phyloP scores from a whole-genome alignment of 2,888 invertebrate species.

The Troglohyphantes excavatus region DNA sequence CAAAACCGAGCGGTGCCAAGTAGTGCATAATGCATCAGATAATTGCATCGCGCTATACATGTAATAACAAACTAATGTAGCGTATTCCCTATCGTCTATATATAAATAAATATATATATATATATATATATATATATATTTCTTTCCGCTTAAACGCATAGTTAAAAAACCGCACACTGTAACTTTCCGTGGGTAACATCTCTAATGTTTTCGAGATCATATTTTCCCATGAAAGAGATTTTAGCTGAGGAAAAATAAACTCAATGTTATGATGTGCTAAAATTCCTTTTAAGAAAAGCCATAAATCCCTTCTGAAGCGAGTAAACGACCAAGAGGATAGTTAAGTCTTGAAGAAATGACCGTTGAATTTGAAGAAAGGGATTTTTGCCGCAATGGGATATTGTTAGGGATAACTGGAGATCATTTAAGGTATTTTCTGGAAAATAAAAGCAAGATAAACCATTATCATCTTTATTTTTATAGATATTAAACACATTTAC shows the following conservation, averaged over 20 bases:
- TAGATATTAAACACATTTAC: no score
- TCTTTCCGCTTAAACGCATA: no score
- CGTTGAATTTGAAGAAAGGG: conserved; percentile 27
- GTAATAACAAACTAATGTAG: no score
- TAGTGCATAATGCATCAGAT: no score
- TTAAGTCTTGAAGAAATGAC: not conserved
- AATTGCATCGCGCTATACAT: no score
- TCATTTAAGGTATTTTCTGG: not conserved
- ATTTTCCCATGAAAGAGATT: not conserved
- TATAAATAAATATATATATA: no score
- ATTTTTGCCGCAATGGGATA: conserved; percentile 21
- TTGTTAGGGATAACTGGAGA: not conserved
- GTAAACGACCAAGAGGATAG: conserved; percentile 2
- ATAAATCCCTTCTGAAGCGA: conserved; percentile 30
- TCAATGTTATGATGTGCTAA: not conserved
- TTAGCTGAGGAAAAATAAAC: not conserved
- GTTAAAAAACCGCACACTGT: no score
- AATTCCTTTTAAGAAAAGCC: conserved; percentile 5
- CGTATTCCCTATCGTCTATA: no score
- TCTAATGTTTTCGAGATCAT: conserved; percentile 1
- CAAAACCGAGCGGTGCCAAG: no score
- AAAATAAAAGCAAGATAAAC: no score
- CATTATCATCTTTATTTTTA: no score
- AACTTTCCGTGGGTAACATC: not conserved
- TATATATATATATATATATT: no score